Percentiles rank a stretch among this genome's conserved stretches.
phyloP scores from a whole-genome alignment of 2,888 invertebrate genomes.

The Eupithecia insigniata region DNA sequence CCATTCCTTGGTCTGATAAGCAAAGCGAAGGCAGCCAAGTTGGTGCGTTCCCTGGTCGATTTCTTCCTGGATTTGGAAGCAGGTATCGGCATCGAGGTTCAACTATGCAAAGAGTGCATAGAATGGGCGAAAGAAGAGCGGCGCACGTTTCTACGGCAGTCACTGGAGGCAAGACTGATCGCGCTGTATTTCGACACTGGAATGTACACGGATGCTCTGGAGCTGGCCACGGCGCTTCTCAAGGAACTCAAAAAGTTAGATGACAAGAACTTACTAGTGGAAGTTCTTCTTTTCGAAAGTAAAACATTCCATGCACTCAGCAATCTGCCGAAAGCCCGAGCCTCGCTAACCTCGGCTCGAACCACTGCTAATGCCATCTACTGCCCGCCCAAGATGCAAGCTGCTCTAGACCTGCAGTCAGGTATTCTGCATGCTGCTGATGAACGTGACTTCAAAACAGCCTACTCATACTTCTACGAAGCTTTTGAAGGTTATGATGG shows the following conservation, averaged over 20 bases:
- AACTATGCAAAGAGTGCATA: constrained; percentile 98
- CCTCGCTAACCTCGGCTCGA: constrained; percentile 98
- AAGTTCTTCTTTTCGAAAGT: constrained; percentile 98
- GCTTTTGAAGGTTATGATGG: constrained; percentile 99
- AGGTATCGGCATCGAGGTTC: constrained; percentile 96
- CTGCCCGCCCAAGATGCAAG: constrained; percentile 99
- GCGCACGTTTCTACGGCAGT: constrained; percentile 97
- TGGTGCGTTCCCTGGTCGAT: constrained; percentile 98
- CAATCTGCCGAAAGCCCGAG: constrained; percentile 97
- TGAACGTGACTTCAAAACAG: constrained; percentile 99
- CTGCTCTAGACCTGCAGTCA: constrained; percentile 97
- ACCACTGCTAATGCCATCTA: constrained; percentile 99
- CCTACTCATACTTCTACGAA: constrained; percentile 99
- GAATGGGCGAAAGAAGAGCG: constrained; percentile 99
- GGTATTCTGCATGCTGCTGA: constrained; percentile 99
- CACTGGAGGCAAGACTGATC: constrained; percentile 96
- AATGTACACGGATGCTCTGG: constrained; percentile 93
- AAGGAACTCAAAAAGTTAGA: constrained; percentile 99
- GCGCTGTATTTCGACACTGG: constrained; percentile 97
- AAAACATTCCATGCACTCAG: constrained; percentile 99
- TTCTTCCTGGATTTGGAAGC: constrained; percentile 98
- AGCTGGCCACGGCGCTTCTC: constrained; percentile 93
- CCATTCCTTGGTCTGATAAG: constrained; percentile 97
- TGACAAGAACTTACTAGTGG: constrained; percentile 99
- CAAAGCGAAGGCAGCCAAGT: constrained; percentile 99